phyloP scores from a whole-genome alignment of 1,140 invertebrate genomes.

The Aradophagus sp. region DNA sequence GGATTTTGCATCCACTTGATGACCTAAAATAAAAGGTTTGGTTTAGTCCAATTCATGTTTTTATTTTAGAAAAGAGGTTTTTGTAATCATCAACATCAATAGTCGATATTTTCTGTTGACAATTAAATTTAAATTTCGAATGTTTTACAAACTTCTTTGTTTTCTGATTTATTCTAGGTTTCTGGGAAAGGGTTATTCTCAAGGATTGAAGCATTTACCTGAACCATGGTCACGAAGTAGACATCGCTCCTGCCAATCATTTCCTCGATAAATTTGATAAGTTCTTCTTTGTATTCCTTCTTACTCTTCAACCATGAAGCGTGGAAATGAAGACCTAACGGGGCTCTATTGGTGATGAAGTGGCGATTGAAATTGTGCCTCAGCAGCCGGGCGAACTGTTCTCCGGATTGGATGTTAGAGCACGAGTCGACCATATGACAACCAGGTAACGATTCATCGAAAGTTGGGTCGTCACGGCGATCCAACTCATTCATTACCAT shows the following conservation, averaged over 20 bases:
- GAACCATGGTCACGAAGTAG: slow-evolving; percentile 94
- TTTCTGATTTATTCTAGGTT: too few species aligned
- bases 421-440: slow-evolving; percentile 98
- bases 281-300: slow-evolving; percentile 92
- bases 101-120: too few species aligned
- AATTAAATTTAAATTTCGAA: too few species aligned
- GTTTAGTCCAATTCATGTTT: too few species aligned
- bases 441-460: slow-evolving; percentile 93
- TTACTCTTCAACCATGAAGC: slow-evolving; percentile 96
- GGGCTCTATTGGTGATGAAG: slow-evolving; percentile 93
- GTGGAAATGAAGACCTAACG: slow-evolving; percentile 95
- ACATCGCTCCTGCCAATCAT: slow-evolving; percentile 92
- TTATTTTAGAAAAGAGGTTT: too few species aligned
- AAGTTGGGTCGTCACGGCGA: slow-evolving; percentile 90
- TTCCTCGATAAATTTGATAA: slow-evolving; percentile 96
- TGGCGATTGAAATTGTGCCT: slow-evolving; percentile 96
- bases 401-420: slow-evolving; percentile 92
- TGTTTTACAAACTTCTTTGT: too few species aligned
- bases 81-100: too few species aligned
- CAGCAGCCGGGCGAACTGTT: slow-evolving; percentile 90
- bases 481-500: slow-evolving; percentile 99
- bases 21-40: slow-evolving; percentile 76
- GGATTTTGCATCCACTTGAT: slow-evolving; percentile 99
- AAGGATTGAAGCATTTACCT: too few species aligned
- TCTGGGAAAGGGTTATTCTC: too few species aligned